Conservation (phyloP, 2,113 vertebrate genomes). For the Toxotes jaculatrix region DNA sequence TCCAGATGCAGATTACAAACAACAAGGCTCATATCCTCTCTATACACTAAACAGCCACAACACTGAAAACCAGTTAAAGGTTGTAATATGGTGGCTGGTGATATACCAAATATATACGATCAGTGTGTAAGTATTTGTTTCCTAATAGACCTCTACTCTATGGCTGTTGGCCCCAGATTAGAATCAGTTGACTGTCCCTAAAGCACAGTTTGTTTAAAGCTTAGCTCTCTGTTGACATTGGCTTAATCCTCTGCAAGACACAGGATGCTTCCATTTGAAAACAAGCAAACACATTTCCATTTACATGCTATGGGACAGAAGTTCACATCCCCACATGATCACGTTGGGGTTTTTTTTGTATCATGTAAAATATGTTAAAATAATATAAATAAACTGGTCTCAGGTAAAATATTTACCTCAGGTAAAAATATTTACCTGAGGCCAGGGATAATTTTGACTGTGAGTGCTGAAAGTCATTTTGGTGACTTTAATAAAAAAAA, state of each 20-base stretch:
- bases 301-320: conserved; percentile 52
- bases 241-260: conserved; percentile 66
- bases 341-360: background rate
- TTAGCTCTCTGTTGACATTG: conserved; percentile 76
- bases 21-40: background rate
- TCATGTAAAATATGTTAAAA: background rate
- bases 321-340: conserved; percentile 60
- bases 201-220: conserved; percentile 75
- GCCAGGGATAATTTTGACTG: background rate
- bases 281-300: conserved; percentile 65
- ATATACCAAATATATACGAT: too few relatives aligned
- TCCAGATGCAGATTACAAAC: background rate
- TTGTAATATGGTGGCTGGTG: too few relatives aligned
- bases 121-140: conserved; percentile 43
- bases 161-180: conserved; percentile 59
- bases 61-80: too few relatives aligned
- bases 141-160: conserved; percentile 20
- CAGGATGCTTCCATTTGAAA: conserved; percentile 74
- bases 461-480: background rate
- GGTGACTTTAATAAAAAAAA: background rate
- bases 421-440: background rate
- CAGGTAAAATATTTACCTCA: too few relatives aligned
- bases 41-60: too few relatives aligned
- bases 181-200: conserved; percentile 52
- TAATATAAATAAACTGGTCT: background rate